Evolutionary conservation across 2,113 vertebrate species (phyloP).

Genomic region (Antechinus flavipes): DNA sequence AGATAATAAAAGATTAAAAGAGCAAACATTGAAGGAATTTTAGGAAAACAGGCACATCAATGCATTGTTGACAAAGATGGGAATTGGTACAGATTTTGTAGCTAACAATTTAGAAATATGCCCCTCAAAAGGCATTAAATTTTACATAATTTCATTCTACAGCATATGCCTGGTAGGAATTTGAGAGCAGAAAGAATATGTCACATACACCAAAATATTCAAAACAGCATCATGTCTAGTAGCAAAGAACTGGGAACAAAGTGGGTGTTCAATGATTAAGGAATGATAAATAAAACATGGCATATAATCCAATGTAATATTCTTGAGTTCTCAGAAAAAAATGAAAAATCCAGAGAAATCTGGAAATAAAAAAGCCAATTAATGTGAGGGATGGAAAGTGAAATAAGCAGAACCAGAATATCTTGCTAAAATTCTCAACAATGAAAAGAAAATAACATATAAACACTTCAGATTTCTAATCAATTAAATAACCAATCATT

Average conservation of each 20-base stretch:
- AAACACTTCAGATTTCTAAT: neutral
- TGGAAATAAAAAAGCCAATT: neutral
- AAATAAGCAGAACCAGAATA: neutral
- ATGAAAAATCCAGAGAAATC: neutral
- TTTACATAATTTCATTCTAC: neutral
- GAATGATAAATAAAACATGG: neutral
- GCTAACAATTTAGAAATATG: neutral
- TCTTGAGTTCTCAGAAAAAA: neutral
- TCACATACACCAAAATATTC: neutral
- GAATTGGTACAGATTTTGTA: neutral
- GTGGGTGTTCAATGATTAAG: neutral
- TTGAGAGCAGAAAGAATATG: neutral
- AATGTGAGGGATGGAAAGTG: neutral
- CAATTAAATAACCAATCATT: neutral
- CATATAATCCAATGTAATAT: neutral
- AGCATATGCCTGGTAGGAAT: neutral
- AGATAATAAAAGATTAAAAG: neutral
- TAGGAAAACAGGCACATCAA: neutral
- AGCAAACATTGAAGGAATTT: neutral
- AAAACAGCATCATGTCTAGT: neutral
- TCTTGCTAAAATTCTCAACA: neutral
- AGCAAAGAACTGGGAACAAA: neutral
- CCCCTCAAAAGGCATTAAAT: neutral
- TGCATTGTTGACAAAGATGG: neutral
- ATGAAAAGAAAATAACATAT: neutral